phyloP scores from a whole-genome alignment of 2,888 invertebrate genomes.

The Temnothorax ravouxi region DNA sequence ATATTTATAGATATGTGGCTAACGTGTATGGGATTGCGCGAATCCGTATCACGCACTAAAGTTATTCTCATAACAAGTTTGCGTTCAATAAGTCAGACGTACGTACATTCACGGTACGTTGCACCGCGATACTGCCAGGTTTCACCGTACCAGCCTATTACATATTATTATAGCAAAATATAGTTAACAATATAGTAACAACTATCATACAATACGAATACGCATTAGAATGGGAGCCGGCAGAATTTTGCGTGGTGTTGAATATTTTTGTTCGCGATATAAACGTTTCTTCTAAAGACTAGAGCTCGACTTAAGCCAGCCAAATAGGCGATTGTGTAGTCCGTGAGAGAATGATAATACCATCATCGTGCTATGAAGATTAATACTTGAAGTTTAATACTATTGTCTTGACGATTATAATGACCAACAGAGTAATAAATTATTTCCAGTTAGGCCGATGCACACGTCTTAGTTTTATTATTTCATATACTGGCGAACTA shows the following conservation, averaged over 20 bases:
- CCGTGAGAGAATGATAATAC: constrained; percentile 14
- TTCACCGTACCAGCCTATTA: not conserved
- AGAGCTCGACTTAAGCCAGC: not conserved
- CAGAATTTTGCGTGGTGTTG: not conserved
- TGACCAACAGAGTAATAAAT: no score
- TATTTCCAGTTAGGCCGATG: no score
- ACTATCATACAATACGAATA: not conserved
- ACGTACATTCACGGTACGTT: constrained; percentile 44
- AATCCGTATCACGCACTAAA: constrained; percentile 52
- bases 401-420: no score
- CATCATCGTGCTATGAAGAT: not conserved
- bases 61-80: constrained; percentile 53
- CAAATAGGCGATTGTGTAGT: not conserved
- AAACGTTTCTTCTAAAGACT: not conserved
- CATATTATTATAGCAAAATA: not conserved
- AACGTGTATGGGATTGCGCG: constrained; percentile 61
- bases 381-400: not conserved
- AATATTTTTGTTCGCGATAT: not conserved
- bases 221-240: not conserved
- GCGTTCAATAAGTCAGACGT: constrained; percentile 46
- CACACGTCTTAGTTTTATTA: no score
- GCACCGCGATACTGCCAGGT: not conserved
- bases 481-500: no score
- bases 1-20: constrained; percentile 69
- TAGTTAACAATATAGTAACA: not conserved